These are phyloP conservation scores for Eilema caniola DNA, from an alignment of 2,888 invertebrate species.

Conservation along the genomic window DNA sequence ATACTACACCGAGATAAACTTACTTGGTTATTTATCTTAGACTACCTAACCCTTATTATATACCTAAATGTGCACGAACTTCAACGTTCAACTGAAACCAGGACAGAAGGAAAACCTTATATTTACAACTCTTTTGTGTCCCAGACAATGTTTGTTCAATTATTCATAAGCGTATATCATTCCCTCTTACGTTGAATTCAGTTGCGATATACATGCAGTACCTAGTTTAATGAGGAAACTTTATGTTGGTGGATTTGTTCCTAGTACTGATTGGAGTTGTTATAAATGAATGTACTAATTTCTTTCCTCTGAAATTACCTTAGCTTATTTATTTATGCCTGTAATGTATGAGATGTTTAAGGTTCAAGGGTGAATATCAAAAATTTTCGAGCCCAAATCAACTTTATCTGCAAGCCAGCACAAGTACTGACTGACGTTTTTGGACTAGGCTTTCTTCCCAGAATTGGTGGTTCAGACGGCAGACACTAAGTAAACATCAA, in stretches of 20 bases:
- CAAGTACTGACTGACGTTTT: no score
- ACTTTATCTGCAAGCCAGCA: no score
- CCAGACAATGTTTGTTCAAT: conserved; percentile 46
- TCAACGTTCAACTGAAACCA: conserved; percentile 39
- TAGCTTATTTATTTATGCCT: background rate
- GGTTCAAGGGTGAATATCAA: no score
- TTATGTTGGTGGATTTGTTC: background rate
- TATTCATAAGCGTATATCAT: conserved; percentile 50
- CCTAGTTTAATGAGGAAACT: conserved; percentile 26
- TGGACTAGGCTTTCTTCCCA: no score
- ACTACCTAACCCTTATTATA: background rate
- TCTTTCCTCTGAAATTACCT: background rate
- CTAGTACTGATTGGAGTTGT: background rate
- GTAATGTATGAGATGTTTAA: no score
- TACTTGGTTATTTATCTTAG: background rate
- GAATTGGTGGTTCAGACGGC: no score
- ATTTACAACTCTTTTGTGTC: conserved; percentile 44
- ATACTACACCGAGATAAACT: no score
- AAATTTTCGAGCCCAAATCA: background rate
- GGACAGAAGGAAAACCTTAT: conserved; percentile 51
- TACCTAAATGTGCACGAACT: conserved; percentile 8
- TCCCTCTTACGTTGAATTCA: conserved; percentile 37
- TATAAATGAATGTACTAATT: background rate
- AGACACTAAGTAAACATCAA: no score
- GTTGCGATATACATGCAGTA: conserved; percentile 14